These are phyloP conservation scores for Cabera pusaria DNA, from an alignment of 2,888 invertebrate species.

Conservation along the genomic window DNA sequence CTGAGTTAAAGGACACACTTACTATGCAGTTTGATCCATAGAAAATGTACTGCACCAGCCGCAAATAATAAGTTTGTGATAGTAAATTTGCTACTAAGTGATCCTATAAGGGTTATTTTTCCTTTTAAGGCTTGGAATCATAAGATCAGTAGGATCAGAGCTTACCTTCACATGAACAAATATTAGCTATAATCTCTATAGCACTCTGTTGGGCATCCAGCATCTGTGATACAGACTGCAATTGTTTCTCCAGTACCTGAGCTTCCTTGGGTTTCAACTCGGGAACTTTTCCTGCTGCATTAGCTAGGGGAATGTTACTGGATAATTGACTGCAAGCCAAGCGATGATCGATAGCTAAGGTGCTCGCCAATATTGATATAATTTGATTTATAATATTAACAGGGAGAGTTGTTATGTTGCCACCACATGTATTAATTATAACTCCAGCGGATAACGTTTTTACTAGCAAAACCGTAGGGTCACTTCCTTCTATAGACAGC, in stretches of 20 bases:
- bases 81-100: too few species aligned
- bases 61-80: too few species aligned
- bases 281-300: slow-evolving; percentile 51
- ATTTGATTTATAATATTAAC: slow-evolving; percentile 73
- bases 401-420: slow-evolving; percentile 65
- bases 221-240: slow-evolving; percentile 78
- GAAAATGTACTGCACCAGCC: too few species aligned
- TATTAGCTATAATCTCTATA: slow-evolving; percentile 88
- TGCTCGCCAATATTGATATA: slow-evolving; percentile 73
- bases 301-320: slow-evolving; percentile 69
- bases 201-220: slow-evolving; percentile 87
- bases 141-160: too few species aligned
- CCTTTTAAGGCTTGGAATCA: too few species aligned
- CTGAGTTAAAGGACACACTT: too few species aligned
- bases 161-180: slow-evolving; percentile 86
- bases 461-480: slow-evolving; percentile 71
- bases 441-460: slow-evolving; percentile 84
- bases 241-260: slow-evolving; percentile 67
- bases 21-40: too few species aligned
- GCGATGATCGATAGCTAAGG: slow-evolving; percentile 81
- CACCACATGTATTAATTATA: slow-evolving; percentile 78
- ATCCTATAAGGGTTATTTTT: too few species aligned
- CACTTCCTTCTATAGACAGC: slow-evolving; percentile 61
- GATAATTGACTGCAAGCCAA: slow-evolving; percentile 72
- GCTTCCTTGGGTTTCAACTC: slow-evolving; percentile 62